phyloP scores from a whole-genome alignment of 2,113 vertebrate species.

The Boulengeromyrus knoepffleri region DNA sequence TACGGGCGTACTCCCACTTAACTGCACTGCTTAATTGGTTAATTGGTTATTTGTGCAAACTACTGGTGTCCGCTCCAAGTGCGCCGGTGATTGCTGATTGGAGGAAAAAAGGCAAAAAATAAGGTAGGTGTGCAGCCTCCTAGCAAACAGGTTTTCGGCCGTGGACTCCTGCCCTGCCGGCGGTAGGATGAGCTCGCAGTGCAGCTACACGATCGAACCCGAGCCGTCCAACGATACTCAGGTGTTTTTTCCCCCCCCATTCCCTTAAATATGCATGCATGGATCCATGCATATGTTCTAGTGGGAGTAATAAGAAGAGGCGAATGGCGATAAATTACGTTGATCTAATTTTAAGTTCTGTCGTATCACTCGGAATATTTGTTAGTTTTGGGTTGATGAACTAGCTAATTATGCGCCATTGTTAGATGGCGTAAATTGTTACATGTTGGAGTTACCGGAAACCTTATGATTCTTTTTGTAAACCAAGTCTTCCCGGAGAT shows the following conservation, averaged over 20 bases:
- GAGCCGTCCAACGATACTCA: slow-evolving; percentile 14
- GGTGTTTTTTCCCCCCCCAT: neutral
- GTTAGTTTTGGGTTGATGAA: neutral
- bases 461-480: neutral
- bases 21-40: slow-evolving; percentile 15
- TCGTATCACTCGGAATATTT: neutral
- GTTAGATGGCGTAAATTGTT: neutral
- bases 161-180: neutral
- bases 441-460: neutral
- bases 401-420: neutral
- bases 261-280: neutral
- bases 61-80: slow-evolving; percentile 30
- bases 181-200: slow-evolving; percentile 40
- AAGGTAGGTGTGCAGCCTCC: slow-evolving; percentile 32
- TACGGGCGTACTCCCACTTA: neutral
- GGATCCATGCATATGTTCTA: neutral
- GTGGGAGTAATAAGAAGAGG: neutral
- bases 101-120: neutral
- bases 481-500: neutral
- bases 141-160: too few relatives aligned
- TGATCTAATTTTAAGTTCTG: neutral
- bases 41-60: slow-evolving; percentile 36
- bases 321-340: neutral
- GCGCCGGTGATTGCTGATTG: slow-evolving; percentile 37
- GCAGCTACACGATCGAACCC: slow-evolving; percentile 19